Conservation (phyloP, 2,797 vertebrate species). For the Diplodus puntazzo region DNA sequence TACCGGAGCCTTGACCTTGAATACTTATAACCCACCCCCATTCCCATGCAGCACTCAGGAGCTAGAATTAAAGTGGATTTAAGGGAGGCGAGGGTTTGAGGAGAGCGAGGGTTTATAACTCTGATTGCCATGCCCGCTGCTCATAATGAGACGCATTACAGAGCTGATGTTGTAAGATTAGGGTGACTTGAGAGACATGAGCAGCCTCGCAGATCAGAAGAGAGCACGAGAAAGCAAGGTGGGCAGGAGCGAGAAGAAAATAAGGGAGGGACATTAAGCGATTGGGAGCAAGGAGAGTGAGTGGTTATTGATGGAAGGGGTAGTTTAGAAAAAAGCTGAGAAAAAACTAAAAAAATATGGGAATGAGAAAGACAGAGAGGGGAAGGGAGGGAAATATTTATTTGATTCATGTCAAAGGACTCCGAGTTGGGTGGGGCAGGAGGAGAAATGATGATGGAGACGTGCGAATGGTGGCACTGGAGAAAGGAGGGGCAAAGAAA, state of each 20-base stretch:
- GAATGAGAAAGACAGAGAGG: background rate
- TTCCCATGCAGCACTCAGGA: constrained; percentile 35
- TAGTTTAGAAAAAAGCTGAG: constrained; percentile 1
- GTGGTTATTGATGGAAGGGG: background rate
- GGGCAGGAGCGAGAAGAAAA: background rate
- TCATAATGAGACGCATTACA: constrained; percentile 84
- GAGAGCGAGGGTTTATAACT: constrained; percentile 75
- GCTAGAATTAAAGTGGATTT: constrained; percentile 79
- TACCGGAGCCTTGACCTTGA: constrained; percentile 50
- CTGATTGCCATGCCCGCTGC: constrained; percentile 78
- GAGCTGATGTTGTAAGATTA: constrained; percentile 85
- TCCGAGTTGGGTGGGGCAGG: background rate
- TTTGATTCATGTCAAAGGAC: constrained; percentile 13
- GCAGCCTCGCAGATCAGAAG: constrained; percentile 58
- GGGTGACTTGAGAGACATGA: constrained; percentile 75
- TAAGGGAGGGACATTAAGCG: background rate
- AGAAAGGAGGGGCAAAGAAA: background rate
- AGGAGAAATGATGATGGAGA: background rate
- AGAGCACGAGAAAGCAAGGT: background rate
- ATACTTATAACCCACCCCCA: constrained; percentile 31
- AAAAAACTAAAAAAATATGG: background rate
- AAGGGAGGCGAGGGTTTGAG: constrained; percentile 56
- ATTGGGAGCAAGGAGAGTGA: background rate
- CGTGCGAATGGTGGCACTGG: background rate
- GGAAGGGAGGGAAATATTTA: background rate